Conservation (phyloP, 1,140 invertebrate genomes). For the Odontomachus brunneus region DNA sequence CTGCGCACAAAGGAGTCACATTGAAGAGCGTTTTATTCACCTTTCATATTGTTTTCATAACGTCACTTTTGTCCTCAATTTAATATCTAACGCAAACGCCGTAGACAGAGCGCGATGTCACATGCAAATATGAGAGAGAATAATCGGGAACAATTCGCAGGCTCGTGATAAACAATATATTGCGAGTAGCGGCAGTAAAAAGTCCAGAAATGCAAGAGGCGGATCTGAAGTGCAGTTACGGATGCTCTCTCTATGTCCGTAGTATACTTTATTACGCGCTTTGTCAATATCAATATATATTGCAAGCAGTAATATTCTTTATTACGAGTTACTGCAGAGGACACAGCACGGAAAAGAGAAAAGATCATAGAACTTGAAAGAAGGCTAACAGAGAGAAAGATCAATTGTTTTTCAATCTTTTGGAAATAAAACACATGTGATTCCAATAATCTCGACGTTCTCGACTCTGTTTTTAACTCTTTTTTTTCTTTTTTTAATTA, state of each 20-base stretch:
- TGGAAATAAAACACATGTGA: background rate
- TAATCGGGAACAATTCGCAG: background rate
- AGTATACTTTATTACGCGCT: conserved; percentile 21
- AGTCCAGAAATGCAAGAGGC: background rate
- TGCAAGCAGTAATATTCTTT: conserved; percentile 13
- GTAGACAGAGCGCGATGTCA: background rate
- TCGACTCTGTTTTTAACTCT: background rate
- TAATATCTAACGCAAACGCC: background rate
- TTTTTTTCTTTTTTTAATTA: background rate
- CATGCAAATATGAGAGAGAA: background rate
- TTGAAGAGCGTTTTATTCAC: too few relatives aligned
- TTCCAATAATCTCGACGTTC: background rate
- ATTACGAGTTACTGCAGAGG: background rate
- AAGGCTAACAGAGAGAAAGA: background rate
- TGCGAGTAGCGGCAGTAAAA: background rate
- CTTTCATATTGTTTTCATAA: background rate
- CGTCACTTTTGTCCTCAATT: background rate
- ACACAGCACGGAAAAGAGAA: background rate
- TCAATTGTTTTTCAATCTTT: background rate
- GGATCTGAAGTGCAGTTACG: background rate
- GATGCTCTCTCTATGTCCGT: background rate
- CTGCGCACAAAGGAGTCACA: too few relatives aligned
- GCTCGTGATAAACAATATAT: conserved; percentile 6
- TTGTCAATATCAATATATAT: conserved; percentile 31
- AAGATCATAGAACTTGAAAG: background rate